Base-by-base conservation (phyloP, 2,797 vertebrate genomes). In the Chaunax sp. region DNA sequence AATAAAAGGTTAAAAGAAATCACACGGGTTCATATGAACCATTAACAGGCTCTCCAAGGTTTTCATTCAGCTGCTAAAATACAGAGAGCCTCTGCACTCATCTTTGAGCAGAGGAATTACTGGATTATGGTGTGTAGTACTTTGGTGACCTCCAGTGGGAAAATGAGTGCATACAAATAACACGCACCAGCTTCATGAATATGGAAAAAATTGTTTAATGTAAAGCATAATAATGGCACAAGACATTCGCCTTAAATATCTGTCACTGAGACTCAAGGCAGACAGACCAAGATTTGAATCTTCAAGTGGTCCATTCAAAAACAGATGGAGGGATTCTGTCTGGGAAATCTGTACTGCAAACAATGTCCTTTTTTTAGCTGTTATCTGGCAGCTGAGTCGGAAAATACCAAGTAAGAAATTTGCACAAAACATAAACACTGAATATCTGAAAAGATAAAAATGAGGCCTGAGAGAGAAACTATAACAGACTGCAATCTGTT, bases 131-230 rank as follows among this genome's bases (percentile, higher is more conserved):
- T 70, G 51, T 16, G 19, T 15, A 53, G 88, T 69, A 64, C 89
- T 89, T 84, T 89, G 41, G 86, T 85, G 91, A 89, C 91, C 89
- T 88, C 91, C 80, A 84, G 91, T 91, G 91, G 91, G 69, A 71
- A 79, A 73, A 72, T 71, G 7, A 37, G 52, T 51, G 47, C 51
- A 55, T 52, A 69, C 40, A 78, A 57, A 69, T 18, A 69, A 45
- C 11, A 44, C 23, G 52, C 22, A 59, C 3, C 8, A 44, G 22
- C 18, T 46, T 63, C 1, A 62, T 28, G 3, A 25, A 33, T 37
- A 1, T 16, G 2, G 23, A 25, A 23, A 54, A 14, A 43, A 49
- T 4, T 14, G 6, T 45, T 55, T 16, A 30, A 19, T 20, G 11
- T 10, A 30, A 47, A 23, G 1, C 63, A 45, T 22, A 10, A 44